phyloP scores from a whole-genome alignment of 2,113 vertebrate genomes.

The Pungitius pungitius region DNA sequence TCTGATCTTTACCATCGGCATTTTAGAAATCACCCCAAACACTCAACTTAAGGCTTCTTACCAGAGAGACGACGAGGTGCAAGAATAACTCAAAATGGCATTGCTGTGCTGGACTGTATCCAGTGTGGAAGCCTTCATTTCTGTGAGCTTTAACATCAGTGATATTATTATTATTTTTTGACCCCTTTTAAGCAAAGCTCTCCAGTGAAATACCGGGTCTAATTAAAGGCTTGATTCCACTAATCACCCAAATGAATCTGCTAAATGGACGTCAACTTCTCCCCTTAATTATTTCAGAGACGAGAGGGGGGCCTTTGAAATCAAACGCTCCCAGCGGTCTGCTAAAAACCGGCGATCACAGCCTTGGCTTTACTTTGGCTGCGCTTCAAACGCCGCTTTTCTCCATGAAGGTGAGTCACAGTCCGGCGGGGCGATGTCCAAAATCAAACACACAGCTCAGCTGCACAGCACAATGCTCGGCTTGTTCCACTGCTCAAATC shows the following conservation, averaged over 20 bases:
- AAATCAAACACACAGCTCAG: conserved; percentile 59
- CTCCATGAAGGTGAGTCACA: conserved; percentile 26
- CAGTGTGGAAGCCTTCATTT: neutral
- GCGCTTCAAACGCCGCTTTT: conserved; percentile 24
- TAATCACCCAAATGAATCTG: conserved; percentile 56
- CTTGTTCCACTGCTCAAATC: neutral
- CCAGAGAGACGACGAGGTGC: conserved; percentile 13
- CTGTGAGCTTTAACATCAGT: neutral
- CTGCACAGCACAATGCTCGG: conserved; percentile 28
- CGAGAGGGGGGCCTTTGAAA: conserved; percentile 40
- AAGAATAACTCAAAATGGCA: conserved; percentile 34
- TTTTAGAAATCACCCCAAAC: conserved; percentile 19
- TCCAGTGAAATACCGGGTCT: conserved; percentile 21
- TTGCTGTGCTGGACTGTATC: neutral
- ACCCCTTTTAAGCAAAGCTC: conserved; percentile 17
- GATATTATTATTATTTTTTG: conserved; percentile 5
- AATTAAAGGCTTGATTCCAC: conserved; percentile 62
- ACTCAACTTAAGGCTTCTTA: conserved; percentile 27
- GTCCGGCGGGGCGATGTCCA: conserved; percentile 14
- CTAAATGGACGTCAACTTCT: conserved; percentile 43
- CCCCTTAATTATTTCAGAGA: conserved; percentile 45
- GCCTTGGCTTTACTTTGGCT: conserved; percentile 24
- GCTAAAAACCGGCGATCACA: conserved; percentile 21
- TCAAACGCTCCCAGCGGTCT: conserved; percentile 33
- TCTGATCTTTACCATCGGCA: neutral